Evolutionary conservation across 2,113 vertebrate genomes (phyloP), one percentile per base, ranked within the genome.

Genomic region (Tragelaphus buxtoni): DNA sequence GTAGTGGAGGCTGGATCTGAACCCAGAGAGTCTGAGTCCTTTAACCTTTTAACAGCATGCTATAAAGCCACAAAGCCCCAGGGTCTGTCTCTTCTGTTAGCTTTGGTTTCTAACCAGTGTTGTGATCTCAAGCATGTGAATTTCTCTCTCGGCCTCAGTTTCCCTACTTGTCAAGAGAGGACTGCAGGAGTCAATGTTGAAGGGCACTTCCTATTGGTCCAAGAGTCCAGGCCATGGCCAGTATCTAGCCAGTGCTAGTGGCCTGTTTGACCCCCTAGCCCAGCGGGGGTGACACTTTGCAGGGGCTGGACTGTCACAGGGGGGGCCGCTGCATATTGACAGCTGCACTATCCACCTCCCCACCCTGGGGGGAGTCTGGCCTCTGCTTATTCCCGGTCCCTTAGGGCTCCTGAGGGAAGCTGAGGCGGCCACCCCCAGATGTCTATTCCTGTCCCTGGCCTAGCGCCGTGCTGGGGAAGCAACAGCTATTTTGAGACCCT

Each of bases 371-470:
- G 77, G 58, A 74, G 51, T 32, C 93, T 97, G 95, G 95, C 95
- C 95, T 90, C 94, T 88, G 85, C 65, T 83, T 96, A 35, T 96
- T 93, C 92, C 93, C 32, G 30, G 35, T 86, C 93, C 77, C 90
- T 74, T 63, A 93, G 80, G 94, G 92, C 95, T 95, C 90, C 90
- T 49, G 84, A 97, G 97, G 97, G 84, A 97, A 96, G 97, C 97
- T 97, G 97, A 97, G 92, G 90, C 94, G 47, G 98, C 98, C 98
- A 97, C 98, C 98, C 96, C 98, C 98, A 97, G 98, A 98, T 60
- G 84, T 96, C 98, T 98, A 98, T 98, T 98, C 98, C 92, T 97
- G 97, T 97, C 95, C 89, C 81, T 97, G 98, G 98, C 98, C 98
- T 97, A 94, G 97, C 69, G 96, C 97, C 87, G 94, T 91, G 97